Evolutionary conservation across 1,140 invertebrate genomes (phyloP).

Genomic region (Drosophila bocki): DNA sequence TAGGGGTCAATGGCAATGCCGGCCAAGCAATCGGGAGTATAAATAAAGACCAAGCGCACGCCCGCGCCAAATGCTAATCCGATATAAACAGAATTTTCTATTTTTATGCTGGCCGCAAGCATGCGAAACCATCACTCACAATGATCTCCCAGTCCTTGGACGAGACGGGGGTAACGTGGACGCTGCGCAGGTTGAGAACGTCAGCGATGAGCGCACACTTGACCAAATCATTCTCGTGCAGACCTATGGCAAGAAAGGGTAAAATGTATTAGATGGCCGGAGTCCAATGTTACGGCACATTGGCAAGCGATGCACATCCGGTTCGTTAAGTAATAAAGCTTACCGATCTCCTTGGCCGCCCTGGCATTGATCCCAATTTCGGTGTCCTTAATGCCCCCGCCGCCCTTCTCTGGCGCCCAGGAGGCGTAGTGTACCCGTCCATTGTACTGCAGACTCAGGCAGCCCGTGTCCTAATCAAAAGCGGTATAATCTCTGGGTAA

Average conservation of each 20-base stretch:
- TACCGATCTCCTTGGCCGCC: conserved; percentile 84
- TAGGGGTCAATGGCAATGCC: conserved; percentile 80
- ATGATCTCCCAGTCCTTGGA: conserved; percentile 85
- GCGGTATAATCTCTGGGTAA: conserved; percentile 50
- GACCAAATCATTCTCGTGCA: conserved; percentile 81
- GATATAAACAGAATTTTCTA: conserved; percentile 67
- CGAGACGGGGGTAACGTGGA: conserved; percentile 81
- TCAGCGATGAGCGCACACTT: conserved; percentile 82
- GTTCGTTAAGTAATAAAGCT: conserved; percentile 68
- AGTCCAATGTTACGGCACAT: conserved; percentile 63
- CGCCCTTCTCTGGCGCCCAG: conserved; percentile 76
- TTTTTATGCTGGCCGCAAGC: conserved; percentile 54
- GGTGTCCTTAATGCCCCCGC: conserved; percentile 79
- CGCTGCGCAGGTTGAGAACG: conserved; percentile 72
- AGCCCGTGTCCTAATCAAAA: conserved; percentile 79
- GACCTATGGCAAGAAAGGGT: conserved; percentile 61
- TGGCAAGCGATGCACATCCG: conserved; percentile 75
- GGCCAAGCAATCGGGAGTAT: conserved; percentile 54
- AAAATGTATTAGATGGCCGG: conserved; percentile 30
- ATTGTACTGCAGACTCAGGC: conserved; percentile 75
- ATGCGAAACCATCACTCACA: conserved; percentile 66
- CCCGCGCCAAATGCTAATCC: conserved; percentile 76
- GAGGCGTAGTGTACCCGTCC: conserved; percentile 75
- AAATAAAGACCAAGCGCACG: conserved; percentile 66
- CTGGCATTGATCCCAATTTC: conserved; percentile 85